phyloP scores from a whole-genome alignment of 2,888 invertebrate species.

The Drosophila austrosaltans region DNA sequence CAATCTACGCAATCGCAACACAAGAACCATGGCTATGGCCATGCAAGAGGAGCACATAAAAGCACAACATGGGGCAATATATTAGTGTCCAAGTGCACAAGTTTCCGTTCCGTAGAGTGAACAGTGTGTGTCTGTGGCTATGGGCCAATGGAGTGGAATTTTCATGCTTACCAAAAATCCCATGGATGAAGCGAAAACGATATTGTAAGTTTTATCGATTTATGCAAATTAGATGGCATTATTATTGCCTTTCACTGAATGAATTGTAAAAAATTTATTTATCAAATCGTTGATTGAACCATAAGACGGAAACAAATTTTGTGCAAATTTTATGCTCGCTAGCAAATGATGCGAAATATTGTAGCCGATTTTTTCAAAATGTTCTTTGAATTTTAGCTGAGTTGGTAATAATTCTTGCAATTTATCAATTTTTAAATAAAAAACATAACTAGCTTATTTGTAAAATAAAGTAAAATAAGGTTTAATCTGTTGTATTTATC shows the following conservation, averaged over 20 bases:
- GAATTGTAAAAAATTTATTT: constrained; percentile 16
- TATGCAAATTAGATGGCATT: constrained; percentile 33
- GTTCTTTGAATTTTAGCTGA: background rate
- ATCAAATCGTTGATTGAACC: constrained; percentile 40
- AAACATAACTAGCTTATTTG: too few species aligned
- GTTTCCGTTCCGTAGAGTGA: constrained; percentile 49
- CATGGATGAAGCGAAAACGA: background rate
- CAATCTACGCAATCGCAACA: constrained; percentile 49
- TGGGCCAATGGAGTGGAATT: background rate
- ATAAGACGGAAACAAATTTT: constrained; percentile 22
- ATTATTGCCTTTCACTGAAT: constrained; percentile 14
- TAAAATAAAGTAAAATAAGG: too few species aligned
- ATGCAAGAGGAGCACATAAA: constrained; percentile 49
- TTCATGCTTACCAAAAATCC: background rate
- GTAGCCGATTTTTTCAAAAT: background rate
- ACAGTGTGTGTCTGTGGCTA: constrained; percentile 21
- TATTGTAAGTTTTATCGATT: constrained; percentile 26
- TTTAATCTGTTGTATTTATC: background rate
- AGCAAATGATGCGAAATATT: background rate
- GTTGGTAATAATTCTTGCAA: too few species aligned
- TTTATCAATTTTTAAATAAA: too few species aligned
- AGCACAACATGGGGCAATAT: constrained; percentile 60
- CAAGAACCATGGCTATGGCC: constrained; percentile 37
- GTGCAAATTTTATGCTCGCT: constrained; percentile 13
- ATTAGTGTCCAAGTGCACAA: constrained; percentile 66